phyloP scores from a whole-genome alignment of 1,140 invertebrate species.

The Globodera ellingtonae region DNA sequence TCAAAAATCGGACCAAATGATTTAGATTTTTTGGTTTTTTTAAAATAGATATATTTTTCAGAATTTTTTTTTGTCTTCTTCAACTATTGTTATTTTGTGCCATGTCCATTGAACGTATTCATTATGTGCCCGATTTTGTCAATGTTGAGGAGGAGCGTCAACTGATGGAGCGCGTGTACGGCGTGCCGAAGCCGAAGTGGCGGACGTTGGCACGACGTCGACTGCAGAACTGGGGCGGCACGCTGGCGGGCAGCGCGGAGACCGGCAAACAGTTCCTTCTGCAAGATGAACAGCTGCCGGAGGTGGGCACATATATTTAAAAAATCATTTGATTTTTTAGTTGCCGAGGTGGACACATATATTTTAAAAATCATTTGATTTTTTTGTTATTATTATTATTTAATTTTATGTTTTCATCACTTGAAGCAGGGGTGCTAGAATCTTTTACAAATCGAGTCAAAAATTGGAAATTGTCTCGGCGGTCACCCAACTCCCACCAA shows the following conservation, averaged over 20 bases:
- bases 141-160: slow-evolving; percentile 77
- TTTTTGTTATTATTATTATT: not conserved
- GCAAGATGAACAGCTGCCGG: slow-evolving; percentile 50
- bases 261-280: slow-evolving; percentile 46
- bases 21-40: too few species aligned
- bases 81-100: too few species aligned
- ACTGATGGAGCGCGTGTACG: slow-evolving; percentile 68
- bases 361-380: not conserved
- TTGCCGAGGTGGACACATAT: too few species aligned
- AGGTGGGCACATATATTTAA: slow-evolving; percentile 38
- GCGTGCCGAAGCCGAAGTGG: slow-evolving; percentile 90
- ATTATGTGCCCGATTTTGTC: slow-evolving; percentile 90
- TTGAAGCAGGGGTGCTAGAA: too few species aligned
- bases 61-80: too few species aligned
- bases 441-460: too few species aligned
- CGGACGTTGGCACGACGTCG: slow-evolving; percentile 84
- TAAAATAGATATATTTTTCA: too few species aligned
- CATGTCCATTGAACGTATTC: slow-evolving; percentile 71
- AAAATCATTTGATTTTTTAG: not conserved
- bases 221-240: slow-evolving; percentile 87
- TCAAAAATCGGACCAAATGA: too few species aligned
- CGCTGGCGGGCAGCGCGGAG: not conserved
- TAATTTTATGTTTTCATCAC: too few species aligned
- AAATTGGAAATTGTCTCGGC: too few species aligned
- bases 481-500: too few species aligned